Base-by-base conservation (phyloP, 2,113 vertebrate species). In the Siniperca chuatsi region DNA sequence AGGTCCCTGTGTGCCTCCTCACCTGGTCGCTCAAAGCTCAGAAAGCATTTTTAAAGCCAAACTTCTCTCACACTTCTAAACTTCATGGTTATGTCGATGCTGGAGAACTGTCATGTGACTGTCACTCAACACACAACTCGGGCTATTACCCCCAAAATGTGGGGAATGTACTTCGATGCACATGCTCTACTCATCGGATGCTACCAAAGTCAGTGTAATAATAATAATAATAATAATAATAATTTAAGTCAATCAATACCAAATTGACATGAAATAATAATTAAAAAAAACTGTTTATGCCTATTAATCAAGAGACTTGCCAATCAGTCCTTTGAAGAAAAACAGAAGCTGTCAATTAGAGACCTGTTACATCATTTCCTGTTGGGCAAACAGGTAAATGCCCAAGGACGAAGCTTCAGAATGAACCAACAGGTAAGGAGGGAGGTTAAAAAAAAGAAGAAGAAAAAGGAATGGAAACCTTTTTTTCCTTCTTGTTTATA, bases 231-330 rank as follows among this genome's bases (percentile, higher is more conserved):
- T 58, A 61, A 55, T 55, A n/a, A 65, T 68, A 77, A 69, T 61
- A 35, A 79, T 52, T 77, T 8, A 83, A 80, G 46, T 78, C 54
- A 82, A 86, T 87, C 78, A 87, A 85, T 82, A 75, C 79, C 23
- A 89, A 88, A 93, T 93, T 83, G 92, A 95, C 91, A 87, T 85
- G 73, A 96, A 95, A 93, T 91, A 91, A 95, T 93, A 29, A 29
- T 29, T 29, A 95, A 95, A 93, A 96, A 96, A 97, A 96, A 8
- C 89, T 96, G 93, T 95, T 96, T 95, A 77, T 72, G 85, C 20
- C 76, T 67, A 79, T 46, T 89, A 72, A 42, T 79, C 86, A 93
- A 77, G 42, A 76, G 11, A 94, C 84, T 91, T 94, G 83, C 88
- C 86, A 87, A 88, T 90, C 89, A 92, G 72, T 95, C 93, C 91